Evolutionary conservation across 2,113 vertebrate genomes (phyloP), one percentile per base, ranked within the genome.

Genomic region (Ceyx margarethae): DNA sequence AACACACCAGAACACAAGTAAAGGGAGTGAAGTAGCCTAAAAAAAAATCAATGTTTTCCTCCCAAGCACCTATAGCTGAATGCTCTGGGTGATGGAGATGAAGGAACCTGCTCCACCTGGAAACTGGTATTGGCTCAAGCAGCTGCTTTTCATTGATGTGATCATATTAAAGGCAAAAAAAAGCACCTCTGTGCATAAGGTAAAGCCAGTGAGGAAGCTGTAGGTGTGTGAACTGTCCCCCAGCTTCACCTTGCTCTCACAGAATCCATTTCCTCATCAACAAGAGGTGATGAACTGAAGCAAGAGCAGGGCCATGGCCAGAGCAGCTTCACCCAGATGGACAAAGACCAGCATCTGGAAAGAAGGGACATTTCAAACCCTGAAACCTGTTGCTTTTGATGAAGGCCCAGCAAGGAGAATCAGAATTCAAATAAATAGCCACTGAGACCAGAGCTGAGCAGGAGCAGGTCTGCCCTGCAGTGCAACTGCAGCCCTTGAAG

Each of bases 141-240:
- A 8, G 65, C 37, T 1, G 42, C 25, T 69, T 66, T 64, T 35
- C 48, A 20, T 9, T 13, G 46, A 60, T n/a, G 40, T 46, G 46
- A 31, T 43, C 25, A 3, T 10, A 28, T 26, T 17, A 25, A 53
- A 43, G 54, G 46, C 23, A 48, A 48, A 69, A 71, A 86, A 72
- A 84, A 50, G 7, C 54, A 65, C 16, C 60, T 66, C 13, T 1
- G 13, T 77, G 89, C 21, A 13, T 40, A 6, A 25, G 19, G 50
- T 12, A 21, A 4, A 45, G 50, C 17, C 40, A 71, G 54, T 26
- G 12, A 46, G 5, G 11, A 13, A 51, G 22, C 46, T 29, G 78
- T 3, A 17, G 0, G 3, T 5, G 14, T 10, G 33, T 1, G 5
- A 43, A 31, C 10, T 61, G 50, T 46, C 66, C 42, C 43, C 33